These are phyloP conservation scores for Actinostola sp. DNA, from an alignment of 92 coral and sea anemone genomes.

Conservation along the genomic window DNA sequence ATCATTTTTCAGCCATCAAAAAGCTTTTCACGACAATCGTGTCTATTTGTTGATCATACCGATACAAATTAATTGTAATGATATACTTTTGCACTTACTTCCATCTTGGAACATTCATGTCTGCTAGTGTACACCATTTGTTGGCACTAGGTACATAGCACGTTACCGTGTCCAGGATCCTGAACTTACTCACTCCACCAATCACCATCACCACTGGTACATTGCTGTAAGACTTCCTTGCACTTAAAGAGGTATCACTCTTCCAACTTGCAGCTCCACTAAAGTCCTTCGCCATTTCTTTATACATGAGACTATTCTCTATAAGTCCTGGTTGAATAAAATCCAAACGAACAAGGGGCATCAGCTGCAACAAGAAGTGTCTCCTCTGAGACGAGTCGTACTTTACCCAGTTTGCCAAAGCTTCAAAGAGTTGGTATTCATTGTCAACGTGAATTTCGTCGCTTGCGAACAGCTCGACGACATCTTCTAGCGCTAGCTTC, in stretches of 20 bases:
- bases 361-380: slow-evolving; percentile 28
- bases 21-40: neutral
- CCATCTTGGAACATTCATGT: slow-evolving; percentile 84
- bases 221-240: slow-evolving; percentile 78
- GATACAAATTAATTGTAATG: neutral
- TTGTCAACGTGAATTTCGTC: slow-evolving; percentile 77
- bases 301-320: slow-evolving; percentile 16
- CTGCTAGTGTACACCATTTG: slow-evolving; percentile 70
- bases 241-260: slow-evolving; percentile 1
- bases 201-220: slow-evolving; percentile 68
- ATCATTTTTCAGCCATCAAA: too few relatives aligned
- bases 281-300: slow-evolving; percentile 23
- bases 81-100: slow-evolving; percentile 53
- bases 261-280: neutral
- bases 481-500: slow-evolving; percentile 38
- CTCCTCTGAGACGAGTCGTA: slow-evolving; percentile 51
- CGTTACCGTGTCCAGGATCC: slow-evolving; percentile 51
- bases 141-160: slow-evolving; percentile 72
- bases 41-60: too few relatives aligned
- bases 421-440: slow-evolving; percentile 69
- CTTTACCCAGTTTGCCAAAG: slow-evolving; percentile 64
- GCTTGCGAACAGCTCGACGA: slow-evolving; percentile 64
- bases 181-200: slow-evolving; percentile 81
- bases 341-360: slow-evolving; percentile 61
- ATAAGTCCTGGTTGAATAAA: slow-evolving; percentile 49